Evolutionary conservation across 2,113 vertebrate species (phyloP).

Genomic region (Pollimyrus isidori): DNA sequence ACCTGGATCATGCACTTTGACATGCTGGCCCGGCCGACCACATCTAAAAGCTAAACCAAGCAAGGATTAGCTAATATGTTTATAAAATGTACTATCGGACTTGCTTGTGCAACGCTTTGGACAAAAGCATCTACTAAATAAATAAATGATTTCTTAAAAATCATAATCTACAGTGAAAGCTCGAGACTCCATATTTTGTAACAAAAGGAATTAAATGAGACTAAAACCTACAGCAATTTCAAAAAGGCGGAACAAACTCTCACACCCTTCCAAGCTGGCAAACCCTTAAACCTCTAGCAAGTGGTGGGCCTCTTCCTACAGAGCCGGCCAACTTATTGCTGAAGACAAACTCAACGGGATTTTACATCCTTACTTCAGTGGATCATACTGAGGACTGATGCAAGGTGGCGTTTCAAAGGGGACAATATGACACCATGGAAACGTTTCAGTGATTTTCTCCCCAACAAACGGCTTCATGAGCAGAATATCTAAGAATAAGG

Average conservation of each 20-base stretch:
- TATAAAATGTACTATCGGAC: not conserved
- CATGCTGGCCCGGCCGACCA: not conserved
- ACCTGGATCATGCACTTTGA: not conserved
- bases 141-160: not conserved
- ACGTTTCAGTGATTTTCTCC: not conserved
- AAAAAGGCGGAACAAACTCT: not conserved
- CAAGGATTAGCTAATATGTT: not conserved
- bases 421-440: not conserved
- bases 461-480: not conserved
- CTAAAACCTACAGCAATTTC: not conserved
- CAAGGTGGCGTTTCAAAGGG: not conserved
- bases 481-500: not conserved
- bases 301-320: not conserved
- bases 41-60: not conserved
- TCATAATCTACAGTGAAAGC: not conserved
- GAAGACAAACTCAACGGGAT: conserved; percentile 15
- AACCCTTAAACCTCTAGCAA: no score
- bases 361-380: conserved; percentile 5
- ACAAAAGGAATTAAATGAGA: not conserved
- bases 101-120: not conserved
- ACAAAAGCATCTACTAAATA: not conserved
- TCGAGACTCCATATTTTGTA: not conserved
- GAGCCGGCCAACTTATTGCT: not conserved
- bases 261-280: not conserved
- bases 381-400: not conserved